phyloP scores from a whole-genome alignment of 2,113 vertebrate species.

The Grammomys surdaster region DNA sequence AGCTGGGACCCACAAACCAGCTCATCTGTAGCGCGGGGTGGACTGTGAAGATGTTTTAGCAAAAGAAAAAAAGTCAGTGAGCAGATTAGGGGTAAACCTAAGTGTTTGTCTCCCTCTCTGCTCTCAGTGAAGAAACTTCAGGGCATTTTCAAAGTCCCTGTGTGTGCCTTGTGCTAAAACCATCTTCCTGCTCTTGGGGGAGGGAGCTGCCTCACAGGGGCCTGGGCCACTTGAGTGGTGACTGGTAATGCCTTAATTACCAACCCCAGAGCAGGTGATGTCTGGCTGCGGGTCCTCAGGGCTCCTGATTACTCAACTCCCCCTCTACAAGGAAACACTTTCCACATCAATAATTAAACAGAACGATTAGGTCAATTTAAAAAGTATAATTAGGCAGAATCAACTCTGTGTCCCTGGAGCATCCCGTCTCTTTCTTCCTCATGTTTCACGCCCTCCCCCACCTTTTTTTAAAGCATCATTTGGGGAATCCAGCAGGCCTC shows the following conservation, averaged over 20 bases:
- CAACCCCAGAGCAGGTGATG: constrained; percentile 63
- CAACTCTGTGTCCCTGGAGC: constrained; percentile 81
- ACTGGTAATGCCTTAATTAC: constrained; percentile 24
- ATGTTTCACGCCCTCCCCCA: background rate
- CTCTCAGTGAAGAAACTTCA: background rate
- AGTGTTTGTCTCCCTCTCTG: background rate
- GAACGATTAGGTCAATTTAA: constrained; percentile 91
- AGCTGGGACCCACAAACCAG: background rate
- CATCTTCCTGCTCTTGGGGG: rapidly evolving
- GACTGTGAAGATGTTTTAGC: background rate
- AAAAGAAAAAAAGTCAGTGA: constrained; percentile 22
- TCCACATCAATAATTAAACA: constrained; percentile 90
- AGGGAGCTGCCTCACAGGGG: background rate
- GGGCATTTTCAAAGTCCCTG: background rate
- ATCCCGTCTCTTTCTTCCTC: constrained; percentile 57
- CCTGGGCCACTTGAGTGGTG: rapidly evolving
- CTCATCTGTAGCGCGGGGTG: no score
- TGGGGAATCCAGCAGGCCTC: constrained; percentile 17
- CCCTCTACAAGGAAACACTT: constrained; percentile 80
- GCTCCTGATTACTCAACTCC: constrained; percentile 72
- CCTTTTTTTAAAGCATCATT: constrained; percentile 32
- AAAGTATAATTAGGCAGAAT: constrained; percentile 88
- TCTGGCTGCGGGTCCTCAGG: constrained; percentile 23
- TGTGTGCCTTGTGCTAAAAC: background rate
- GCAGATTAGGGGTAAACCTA: background rate